Percentiles rank a stretch among this genome's conserved stretches.
phyloP scores from a whole-genome alignment of 2,113 vertebrate species.

The Syrrhaptes paradoxus region DNA sequence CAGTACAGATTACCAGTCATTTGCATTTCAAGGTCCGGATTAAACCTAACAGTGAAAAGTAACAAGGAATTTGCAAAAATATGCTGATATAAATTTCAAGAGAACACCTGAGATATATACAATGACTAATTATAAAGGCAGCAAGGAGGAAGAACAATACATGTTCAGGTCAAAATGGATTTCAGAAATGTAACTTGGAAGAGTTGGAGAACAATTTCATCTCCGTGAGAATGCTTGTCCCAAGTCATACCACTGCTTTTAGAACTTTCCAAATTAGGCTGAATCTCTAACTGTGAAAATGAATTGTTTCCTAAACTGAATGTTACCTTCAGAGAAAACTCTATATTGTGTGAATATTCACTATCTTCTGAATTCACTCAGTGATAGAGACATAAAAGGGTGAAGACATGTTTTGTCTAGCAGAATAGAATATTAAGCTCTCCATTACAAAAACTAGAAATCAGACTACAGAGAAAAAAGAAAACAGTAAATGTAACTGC shows the following conservation, averaged over 20 bases:
- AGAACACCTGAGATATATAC: background rate
- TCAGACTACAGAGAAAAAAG: background rate
- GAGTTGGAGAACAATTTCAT: background rate
- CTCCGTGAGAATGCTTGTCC: background rate
- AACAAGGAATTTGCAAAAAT: background rate
- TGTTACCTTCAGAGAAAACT: background rate
- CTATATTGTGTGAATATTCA: background rate
- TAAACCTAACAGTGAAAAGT: background rate
- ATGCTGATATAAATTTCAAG: background rate
- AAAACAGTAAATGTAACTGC: background rate
- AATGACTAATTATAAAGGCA: background rate
- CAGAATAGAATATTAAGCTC: background rate
- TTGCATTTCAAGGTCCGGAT: background rate
- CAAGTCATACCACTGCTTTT: background rate
- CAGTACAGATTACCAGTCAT: background rate
- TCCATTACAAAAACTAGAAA: background rate
- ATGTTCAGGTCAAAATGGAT: background rate
- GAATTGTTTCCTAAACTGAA: background rate
- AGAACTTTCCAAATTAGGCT: background rate
- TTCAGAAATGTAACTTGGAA: background rate
- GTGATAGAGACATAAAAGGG: background rate
- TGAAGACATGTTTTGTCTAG: background rate
- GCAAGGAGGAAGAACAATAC: background rate
- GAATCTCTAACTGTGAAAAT: background rate
- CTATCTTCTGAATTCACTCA: background rate